Conservation (phyloP, 2,888 invertebrate genomes). For the Erebia palarica region DNA sequence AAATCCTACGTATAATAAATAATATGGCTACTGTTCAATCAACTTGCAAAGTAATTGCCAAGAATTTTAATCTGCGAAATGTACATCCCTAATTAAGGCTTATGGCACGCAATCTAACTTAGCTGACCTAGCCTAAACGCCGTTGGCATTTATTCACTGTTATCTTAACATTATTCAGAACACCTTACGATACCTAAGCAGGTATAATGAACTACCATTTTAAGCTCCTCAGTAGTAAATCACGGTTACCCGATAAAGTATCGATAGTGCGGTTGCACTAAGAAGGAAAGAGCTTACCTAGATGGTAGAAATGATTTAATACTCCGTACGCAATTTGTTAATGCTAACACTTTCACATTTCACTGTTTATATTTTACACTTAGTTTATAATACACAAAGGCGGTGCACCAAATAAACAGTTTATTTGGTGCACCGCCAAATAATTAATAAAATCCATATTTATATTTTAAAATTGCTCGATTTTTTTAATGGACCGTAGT, state of each 20-base stretch:
- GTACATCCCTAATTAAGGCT: slow-evolving; percentile 39
- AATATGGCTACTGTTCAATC: too few relatives aligned
- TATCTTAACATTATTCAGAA: slow-evolving; percentile 46
- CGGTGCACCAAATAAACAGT: not conserved
- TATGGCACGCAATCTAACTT: slow-evolving; percentile 36
- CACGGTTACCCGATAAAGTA: slow-evolving; percentile 42
- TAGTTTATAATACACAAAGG: not conserved
- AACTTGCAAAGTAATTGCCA: too few relatives aligned
- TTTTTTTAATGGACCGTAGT: too few relatives aligned
- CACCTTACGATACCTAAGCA: slow-evolving; percentile 46
- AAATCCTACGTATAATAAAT: too few relatives aligned
- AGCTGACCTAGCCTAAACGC: slow-evolving; percentile 41
- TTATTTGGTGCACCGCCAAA: too few relatives aligned
- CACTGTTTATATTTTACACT: not conserved
- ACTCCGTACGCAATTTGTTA: slow-evolving; percentile 10
- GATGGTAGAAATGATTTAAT: slow-evolving; percentile 27
- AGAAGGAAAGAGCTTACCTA: slow-evolving; percentile 24
- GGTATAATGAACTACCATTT: slow-evolving; percentile 47
- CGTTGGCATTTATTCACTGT: slow-evolving; percentile 45
- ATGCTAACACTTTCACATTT: slow-evolving; percentile 3
- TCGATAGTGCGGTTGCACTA: slow-evolving; percentile 31
- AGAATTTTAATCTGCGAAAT: slow-evolving; percentile 20
- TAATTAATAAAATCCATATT: too few relatives aligned
- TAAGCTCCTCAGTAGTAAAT: slow-evolving; percentile 43
- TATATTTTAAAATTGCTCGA: too few relatives aligned